Evolutionary conservation across 2,113 vertebrate species (phyloP), one percentile per base, ranked within the genome.

Genomic region (Euleptes europaea): DNA sequence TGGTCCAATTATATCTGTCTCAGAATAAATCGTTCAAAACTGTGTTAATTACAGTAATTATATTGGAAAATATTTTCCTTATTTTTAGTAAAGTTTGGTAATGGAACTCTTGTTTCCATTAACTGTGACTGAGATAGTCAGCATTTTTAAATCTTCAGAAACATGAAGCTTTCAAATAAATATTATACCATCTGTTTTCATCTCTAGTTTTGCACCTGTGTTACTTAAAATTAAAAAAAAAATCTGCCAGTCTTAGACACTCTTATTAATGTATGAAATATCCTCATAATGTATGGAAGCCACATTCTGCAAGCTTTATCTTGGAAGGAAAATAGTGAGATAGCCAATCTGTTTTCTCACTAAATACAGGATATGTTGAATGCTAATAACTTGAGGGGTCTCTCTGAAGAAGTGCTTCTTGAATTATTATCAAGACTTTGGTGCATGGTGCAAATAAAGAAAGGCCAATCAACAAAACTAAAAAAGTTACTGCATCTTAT

Each of bases 401-500:
- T 76, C 23, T 75, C 26, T 74, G 60, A 77, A 60, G 63, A 31
- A 80, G n/a, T 76, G 26, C 79, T 88, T 84, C 84, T 84, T 35
- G 72, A 79, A 73, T 88, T 86, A 54, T 86, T 91, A 85, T 89
- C 47, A 82, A 66, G 78, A 66, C 4, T 92, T 94, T 92, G 42
- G 66, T 89, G 74, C 38, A 63, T 57, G 10, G 19, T 54, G 92
- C 87, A 83, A 23, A 84, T 91, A 78, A 89, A 87, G 19, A 88
- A 1, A 35, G 4, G 1, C 60, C 38, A 80, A 3, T 0, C 0
- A 85, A 80, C 35, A 74, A 83, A 49, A 93, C 89, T 71, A 88
- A 63, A 85, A 1, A 15, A 19, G 90, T 89, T 84, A 4, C 26
- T 87, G 1, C 0, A 84, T 1, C 3, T 75, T 8, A 40, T 63